Evolutionary conservation across 2,797 vertebrate species (phyloP).

Genomic region (Xenopus petersii): DNA sequence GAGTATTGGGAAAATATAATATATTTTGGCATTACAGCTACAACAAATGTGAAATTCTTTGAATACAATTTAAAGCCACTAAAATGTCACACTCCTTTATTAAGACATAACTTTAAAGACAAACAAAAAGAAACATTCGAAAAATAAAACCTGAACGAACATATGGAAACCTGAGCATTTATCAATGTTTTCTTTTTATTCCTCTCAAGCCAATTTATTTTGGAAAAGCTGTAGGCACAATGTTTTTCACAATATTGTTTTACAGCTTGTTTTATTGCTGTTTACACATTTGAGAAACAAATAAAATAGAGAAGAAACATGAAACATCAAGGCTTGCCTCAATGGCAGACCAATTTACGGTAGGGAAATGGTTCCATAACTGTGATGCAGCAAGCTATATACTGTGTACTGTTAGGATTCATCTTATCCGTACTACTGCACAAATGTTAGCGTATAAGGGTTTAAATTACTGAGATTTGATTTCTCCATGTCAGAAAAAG

Average conservation of each 20-base stretch:
- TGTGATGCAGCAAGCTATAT: background rate
- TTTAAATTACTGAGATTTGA: no score
- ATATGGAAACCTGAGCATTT: constrained; percentile 9
- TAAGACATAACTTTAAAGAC: no score
- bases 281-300: constrained; percentile 1
- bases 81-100: no score
- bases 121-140: background rate
- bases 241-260: constrained; percentile 2
- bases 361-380: background rate
- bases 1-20: no score
- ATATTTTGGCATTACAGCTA: no score
- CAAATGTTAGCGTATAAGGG: no score
- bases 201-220: constrained; percentile 9
- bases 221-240: background rate
- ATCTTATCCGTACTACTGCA: background rate
- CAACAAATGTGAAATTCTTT: no score
- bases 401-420: background rate
- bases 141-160: background rate
- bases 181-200: constrained; percentile 1
- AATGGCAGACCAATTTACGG: background rate
- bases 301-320: background rate
- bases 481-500: no score
- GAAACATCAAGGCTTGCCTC: background rate
- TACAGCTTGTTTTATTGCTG: constrained; percentile 7
- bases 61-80: no score